Base-by-base conservation (phyloP, 2,888 invertebrate genomes). In the Protodeltote pygarga region DNA sequence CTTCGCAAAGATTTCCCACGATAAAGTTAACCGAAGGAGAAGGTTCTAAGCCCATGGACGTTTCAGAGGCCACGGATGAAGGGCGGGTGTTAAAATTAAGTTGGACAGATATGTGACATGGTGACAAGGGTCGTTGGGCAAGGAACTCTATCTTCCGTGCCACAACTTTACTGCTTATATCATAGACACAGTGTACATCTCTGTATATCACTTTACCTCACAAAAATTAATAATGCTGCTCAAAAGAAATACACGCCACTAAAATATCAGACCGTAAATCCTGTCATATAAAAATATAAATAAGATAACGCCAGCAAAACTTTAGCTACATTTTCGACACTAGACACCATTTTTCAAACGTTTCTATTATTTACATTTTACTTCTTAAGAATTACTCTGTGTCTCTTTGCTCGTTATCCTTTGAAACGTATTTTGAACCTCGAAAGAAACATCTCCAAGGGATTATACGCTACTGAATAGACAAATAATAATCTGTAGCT, bases 21-120 rank as follows among this genome's bases (percentile, higher is more conserved):
- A 45, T 33, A 39, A 44, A 62, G 28, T 40, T 48, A 58, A 63
- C 37, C 41, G 35, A 45, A 51, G 62, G 68, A 63, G 75, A 69
- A 71, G 70, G 59, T 59, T 71, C 58, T 61, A 65, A 67, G 70
- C 65, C 61, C 33, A 58, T 57, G 37, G 57, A 73, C 40, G 61
- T 71, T 69, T 53, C 51, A 53, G 45, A 59, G 52, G 58, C 39
- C 40, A 29, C 48, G 40, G 58, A 57, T 63, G 71, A 74, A 71
- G 66, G 68, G 63, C 49, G 77, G 71, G 65, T 64, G 64, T 68
- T 78, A 79, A 84, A 86, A 87, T 88, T 82, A 85, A 83, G 80
- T 81, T 75, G 65, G 84, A 87, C 87, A 81, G 77, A 85, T 87
- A 86, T 85, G 84, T 83, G 87, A 82, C 83, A 77, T 54, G 69